These are phyloP conservation scores for Ladona fulva DNA, from an alignment of 1,140 invertebrate genomes.

Conservation along the genomic window DNA sequence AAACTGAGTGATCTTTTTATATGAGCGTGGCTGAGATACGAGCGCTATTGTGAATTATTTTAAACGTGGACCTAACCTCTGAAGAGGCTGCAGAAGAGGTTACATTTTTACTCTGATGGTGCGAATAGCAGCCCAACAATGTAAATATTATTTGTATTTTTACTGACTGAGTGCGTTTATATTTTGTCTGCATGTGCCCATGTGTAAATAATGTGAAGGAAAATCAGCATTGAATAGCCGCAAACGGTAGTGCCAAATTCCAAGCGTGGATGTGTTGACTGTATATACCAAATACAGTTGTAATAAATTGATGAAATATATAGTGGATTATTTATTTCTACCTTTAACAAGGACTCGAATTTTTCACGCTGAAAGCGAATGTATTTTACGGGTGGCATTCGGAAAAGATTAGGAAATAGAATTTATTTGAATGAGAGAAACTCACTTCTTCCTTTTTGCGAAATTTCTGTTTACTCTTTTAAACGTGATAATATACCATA, in stretches of 20 bases:
- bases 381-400: too few species aligned
- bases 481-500: too few species aligned
- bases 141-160: neutral
- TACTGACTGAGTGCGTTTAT: neutral
- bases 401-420: too few species aligned
- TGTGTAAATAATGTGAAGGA: neutral
- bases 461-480: too few species aligned
- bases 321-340: too few species aligned
- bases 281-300: neutral
- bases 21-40: neutral
- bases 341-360: too few species aligned
- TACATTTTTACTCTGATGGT: neutral
- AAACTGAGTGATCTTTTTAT: neutral
- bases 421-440: too few species aligned
- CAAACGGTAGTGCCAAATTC: neutral
- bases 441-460: too few species aligned
- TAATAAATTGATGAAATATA: neutral
- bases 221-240: constrained; percentile 9
- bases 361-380: too few species aligned
- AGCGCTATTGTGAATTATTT: neutral
- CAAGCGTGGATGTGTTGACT: neutral
- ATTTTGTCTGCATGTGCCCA: neutral
- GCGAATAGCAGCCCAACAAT: neutral
- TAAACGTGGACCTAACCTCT: neutral
- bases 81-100: neutral